Percentiles rank a stretch among this genome's conserved stretches.
These are phyloP conservation scores for Schizopygopsis pylzovi DNA, from an alignment of 2,797 vertebrate genomes.

Conservation along the genomic window DNA sequence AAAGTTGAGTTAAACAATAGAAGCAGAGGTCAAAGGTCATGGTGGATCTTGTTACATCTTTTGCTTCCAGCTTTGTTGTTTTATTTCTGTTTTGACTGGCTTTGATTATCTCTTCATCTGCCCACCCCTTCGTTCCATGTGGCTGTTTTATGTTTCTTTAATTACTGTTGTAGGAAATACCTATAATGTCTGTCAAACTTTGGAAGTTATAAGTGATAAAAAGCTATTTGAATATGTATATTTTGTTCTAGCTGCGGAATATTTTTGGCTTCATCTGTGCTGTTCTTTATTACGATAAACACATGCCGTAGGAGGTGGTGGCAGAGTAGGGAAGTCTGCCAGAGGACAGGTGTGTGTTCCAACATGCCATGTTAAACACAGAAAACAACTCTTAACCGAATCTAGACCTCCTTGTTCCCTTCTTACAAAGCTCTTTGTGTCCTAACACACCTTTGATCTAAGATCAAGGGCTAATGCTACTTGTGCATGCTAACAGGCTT, in stretches of 20 bases:
- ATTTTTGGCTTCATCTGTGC: slow-evolving; percentile 38
- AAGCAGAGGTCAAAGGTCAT: slow-evolving; percentile 24
- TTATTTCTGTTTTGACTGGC: slow-evolving; percentile 45
- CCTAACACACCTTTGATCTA: slow-evolving; percentile 29
- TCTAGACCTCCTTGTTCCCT: neutral
- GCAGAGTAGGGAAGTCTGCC: slow-evolving; percentile 28
- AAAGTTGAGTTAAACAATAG: slow-evolving; percentile 57
- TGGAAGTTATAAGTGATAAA: slow-evolving; percentile 34
- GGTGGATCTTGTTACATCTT: slow-evolving; percentile 41
- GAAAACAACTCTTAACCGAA: slow-evolving; percentile 13
- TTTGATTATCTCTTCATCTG: slow-evolving; percentile 34
- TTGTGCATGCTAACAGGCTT: neutral
- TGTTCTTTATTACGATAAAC: slow-evolving; percentile 43
- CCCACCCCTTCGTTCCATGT: neutral
- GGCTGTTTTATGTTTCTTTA: slow-evolving; percentile 14
- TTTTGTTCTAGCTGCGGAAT: neutral
- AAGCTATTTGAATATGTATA: slow-evolving; percentile 10
- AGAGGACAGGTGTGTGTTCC: slow-evolving; percentile 31
- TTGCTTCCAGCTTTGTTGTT: slow-evolving; percentile 42
- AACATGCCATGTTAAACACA: slow-evolving; percentile 30
- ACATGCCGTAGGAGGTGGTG: slow-evolving; percentile 28
- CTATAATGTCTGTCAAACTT: slow-evolving; percentile 32
- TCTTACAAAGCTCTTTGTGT: slow-evolving; percentile 12
- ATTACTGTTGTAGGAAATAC: slow-evolving; percentile 13
- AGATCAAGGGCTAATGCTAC: slow-evolving; percentile 18